Conservation (phyloP, 2,113 vertebrate genomes). For the Podiceps cristatus region DNA sequence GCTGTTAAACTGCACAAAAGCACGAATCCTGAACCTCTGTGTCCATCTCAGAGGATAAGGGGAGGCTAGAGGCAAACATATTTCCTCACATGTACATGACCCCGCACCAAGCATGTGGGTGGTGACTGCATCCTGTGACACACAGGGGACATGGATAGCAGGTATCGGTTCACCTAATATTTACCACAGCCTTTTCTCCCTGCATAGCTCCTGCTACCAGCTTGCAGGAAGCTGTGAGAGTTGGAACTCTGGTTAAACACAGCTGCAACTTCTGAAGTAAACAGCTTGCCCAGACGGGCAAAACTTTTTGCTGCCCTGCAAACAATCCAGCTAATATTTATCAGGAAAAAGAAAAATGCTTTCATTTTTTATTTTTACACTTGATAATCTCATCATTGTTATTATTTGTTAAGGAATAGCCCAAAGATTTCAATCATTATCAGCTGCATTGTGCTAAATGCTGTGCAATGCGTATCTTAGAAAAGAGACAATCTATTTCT, state of each 20-base stretch:
- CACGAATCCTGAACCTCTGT: neutral
- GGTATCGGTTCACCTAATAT: neutral
- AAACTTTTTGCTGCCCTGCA: neutral
- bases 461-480: neutral
- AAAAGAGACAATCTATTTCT: neutral
- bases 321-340: neutral
- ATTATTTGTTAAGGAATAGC: neutral
- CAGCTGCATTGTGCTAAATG: neutral
- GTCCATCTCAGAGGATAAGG: neutral
- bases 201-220: neutral
- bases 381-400: neutral
- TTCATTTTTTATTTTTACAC: neutral
- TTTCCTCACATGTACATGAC: rapidly evolving
- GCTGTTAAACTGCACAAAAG: neutral
- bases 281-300: neutral
- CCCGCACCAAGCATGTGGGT: neutral
- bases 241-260: neutral
- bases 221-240: neutral
- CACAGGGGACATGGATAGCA: rapidly evolving
- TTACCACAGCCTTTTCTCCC: neutral
- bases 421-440: neutral
- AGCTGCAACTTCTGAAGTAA: neutral
- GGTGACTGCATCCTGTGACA: rapidly evolving
- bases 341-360: neutral
- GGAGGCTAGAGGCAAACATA: neutral